phyloP scores from a whole-genome alignment of 2,888 invertebrate species.

The Neoscelio sp. region DNA sequence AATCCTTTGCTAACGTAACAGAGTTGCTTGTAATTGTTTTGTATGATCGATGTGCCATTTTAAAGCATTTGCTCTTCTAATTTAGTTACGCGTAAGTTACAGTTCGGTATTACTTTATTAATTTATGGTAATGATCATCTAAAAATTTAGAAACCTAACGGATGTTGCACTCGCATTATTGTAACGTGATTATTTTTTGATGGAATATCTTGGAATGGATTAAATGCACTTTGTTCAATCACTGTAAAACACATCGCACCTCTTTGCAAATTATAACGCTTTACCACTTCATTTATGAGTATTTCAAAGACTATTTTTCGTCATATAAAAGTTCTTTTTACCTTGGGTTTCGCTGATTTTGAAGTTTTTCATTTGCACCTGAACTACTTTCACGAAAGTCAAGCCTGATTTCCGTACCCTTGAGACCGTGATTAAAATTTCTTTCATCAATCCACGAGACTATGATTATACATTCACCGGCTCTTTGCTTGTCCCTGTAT shows the following conservation, averaged over 20 bases:
- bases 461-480: not conserved
- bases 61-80: no score
- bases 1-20: not conserved
- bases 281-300: constrained; percentile 3
- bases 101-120: no score
- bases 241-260: not conserved
- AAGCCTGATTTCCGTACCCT: constrained; percentile 3
- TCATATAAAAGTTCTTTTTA: constrained; percentile 3
- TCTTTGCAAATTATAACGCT: not conserved
- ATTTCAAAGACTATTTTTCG: constrained; percentile 4
- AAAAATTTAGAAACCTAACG: no score
- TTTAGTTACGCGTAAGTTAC: no score
- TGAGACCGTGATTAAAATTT: constrained; percentile 4
- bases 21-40: no score
- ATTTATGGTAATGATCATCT: no score
- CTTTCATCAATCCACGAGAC: not conserved
- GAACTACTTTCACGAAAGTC: constrained; percentile 1
- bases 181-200: not conserved
- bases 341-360: not conserved
- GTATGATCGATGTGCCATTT: no score
- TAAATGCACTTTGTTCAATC: constrained; percentile 1
- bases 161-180: not conserved
- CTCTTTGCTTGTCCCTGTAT: not conserved
- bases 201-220: not conserved
- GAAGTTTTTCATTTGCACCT: constrained; percentile 6